Base-by-base conservation (phyloP, 37 sponge, comb jelly and placozoan genomes). In the Chondrosia reniformis region DNA sequence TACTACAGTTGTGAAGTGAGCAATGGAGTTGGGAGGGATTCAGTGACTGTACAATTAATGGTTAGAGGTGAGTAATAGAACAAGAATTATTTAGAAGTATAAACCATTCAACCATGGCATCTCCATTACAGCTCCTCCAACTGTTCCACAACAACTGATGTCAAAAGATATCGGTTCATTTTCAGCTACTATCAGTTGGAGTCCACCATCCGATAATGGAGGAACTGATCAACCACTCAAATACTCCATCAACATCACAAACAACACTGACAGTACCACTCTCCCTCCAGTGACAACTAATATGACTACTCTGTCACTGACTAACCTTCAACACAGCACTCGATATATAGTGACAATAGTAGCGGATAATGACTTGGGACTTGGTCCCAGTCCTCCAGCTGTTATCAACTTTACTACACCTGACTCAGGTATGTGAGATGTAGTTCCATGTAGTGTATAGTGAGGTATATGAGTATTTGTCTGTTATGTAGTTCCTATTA, bases 401-500 rank as follows among this genome's bases (percentile, higher is more conserved):
- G 61, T 30, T 25, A 59, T 6, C 30, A 30, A 30, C 6, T 30
- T 59, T 6, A 59, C 61, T 19, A 59, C 61, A 59, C 61, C 61
- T 59, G 61, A 59, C 28, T 59, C 61, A 6, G 61, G 61, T 59
- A 59, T 7, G 10, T 49, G 52, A 49, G 52, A 19, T 10, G 15
- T 49, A 15, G 15, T 49, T 49, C 15, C 15, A 15, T 49, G 15
- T 49, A 49, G 15, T 49, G 15, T 49, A 15, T 49, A 49, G 15
- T 49, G 15, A 19, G 52, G 33, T 36, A 25, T 39, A 39, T 40
- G 19, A 21, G 19, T 69, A 21, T 6, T n/a, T 39, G 19, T 39
- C n/a, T 44, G n/a, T 44, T 44, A 13, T 7, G n/a, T 37, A 69
- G 72, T 69, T 7, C 72, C 72, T 44, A 69, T 69, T 44, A 69